These are phyloP conservation scores for Panzeria rudis DNA, from an alignment of 2,888 invertebrate species.

Conservation along the genomic window DNA sequence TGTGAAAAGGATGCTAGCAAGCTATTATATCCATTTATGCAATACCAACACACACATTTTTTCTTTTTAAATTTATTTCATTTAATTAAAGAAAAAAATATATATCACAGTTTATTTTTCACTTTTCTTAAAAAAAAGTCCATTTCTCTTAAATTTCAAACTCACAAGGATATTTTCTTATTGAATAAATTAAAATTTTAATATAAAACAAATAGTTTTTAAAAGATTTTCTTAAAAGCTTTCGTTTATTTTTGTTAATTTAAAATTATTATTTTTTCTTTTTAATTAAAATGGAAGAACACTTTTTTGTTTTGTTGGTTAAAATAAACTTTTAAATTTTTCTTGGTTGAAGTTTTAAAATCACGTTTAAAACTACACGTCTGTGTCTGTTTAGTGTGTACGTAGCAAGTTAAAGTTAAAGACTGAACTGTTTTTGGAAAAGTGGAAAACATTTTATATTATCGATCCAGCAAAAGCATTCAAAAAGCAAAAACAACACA, in stretches of 20 bases:
- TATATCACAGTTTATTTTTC: conserved; percentile 67
- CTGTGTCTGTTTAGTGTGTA: conserved; percentile 64
- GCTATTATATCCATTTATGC: conserved; percentile 48
- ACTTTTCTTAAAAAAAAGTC: conserved; percentile 43
- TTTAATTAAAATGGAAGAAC: conserved; percentile 64
- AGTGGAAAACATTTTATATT: conserved; percentile 83
- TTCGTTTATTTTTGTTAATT: conserved; percentile 43
- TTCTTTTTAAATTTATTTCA: not conserved
- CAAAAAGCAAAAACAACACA: conserved; percentile 65
- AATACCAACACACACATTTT: conserved; percentile 54
- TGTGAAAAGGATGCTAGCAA: conserved; percentile 48
- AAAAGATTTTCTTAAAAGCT: conserved; percentile 49
- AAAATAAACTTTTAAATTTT: conserved; percentile 50
- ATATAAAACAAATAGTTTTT: conserved; percentile 50
- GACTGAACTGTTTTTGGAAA: conserved; percentile 82
- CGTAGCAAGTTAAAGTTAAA: conserved; percentile 79
- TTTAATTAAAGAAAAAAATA: conserved; percentile 48
- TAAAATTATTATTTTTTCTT: conserved; percentile 23
- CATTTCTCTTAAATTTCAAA: conserved; percentile 32
- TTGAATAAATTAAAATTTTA: not conserved
- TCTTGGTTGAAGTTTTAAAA: conserved; percentile 51
- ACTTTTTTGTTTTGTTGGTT: conserved; percentile 41
- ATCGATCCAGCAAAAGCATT: conserved; percentile 79
- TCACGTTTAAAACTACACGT: conserved; percentile 56
- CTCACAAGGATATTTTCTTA: conserved; percentile 57